Evolutionary conservation across 1,140 invertebrate species (phyloP).

Genomic region (Tetraneura akinire): DNA sequence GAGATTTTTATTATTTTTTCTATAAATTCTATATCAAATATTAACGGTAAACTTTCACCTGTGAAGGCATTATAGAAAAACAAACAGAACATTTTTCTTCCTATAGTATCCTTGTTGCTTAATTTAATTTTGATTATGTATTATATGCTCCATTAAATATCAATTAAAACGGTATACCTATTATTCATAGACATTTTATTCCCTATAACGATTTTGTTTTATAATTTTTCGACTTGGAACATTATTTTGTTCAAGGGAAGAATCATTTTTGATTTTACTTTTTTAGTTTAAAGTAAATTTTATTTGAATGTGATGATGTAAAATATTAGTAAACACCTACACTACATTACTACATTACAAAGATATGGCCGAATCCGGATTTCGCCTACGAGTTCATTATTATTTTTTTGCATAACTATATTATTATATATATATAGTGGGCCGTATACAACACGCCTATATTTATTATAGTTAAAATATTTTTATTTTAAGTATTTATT

Average conservation of each 20-base stretch:
- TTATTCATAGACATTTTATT: too few species aligned
- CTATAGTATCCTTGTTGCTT: not conserved
- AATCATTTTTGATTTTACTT: not conserved
- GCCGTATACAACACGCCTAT: not conserved
- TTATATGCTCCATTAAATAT: constrained; percentile 31
- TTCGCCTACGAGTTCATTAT: constrained; percentile 13
- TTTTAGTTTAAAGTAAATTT: not conserved
- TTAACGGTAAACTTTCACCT: constrained; percentile 33
- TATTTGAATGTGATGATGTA: not conserved
- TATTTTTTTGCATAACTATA: constrained; percentile 21
- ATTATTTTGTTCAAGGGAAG: not conserved
- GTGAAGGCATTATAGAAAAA: not conserved
- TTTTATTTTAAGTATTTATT: too few species aligned
- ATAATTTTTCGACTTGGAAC: constrained; percentile 3
- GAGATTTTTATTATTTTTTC: constrained; percentile 13
- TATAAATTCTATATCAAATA: not conserved
- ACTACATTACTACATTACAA: not conserved
- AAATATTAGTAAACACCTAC: not conserved
- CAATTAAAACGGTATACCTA: constrained; percentile 45
- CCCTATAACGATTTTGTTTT: not conserved
- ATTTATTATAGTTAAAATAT: constrained; percentile 3
- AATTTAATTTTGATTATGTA: constrained; percentile 44
- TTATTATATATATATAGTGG: not conserved
- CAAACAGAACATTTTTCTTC: not conserved
- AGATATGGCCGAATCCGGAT: not conserved